These are phyloP conservation scores for Grus americana DNA, from an alignment of 2,113 vertebrate species.

Conservation along the genomic window DNA sequence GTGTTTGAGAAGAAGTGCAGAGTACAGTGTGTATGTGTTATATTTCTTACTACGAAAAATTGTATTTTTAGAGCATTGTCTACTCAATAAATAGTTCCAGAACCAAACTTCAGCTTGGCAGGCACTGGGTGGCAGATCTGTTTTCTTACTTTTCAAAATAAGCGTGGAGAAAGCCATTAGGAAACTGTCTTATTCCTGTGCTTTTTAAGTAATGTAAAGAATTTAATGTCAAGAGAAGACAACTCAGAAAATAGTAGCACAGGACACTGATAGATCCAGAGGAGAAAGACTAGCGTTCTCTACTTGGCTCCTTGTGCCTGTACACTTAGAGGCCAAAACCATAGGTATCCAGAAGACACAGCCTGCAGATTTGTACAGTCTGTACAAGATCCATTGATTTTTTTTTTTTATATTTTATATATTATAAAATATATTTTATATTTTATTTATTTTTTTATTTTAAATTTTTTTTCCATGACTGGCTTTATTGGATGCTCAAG, in stretches of 20 bases:
- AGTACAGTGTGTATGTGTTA: background rate
- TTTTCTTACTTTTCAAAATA: constrained; percentile 50
- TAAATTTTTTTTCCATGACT: background rate
- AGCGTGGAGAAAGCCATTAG: background rate
- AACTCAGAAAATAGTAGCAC: background rate
- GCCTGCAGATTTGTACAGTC: background rate
- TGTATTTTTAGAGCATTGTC: constrained; percentile 12
- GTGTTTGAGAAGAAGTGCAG: background rate
- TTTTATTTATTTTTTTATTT: background rate
- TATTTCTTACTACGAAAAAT: constrained; percentile 2
- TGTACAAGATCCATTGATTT: background rate
- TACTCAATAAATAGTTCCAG: constrained; percentile 29
- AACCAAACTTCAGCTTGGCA: constrained; percentile 49
- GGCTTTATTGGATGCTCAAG: background rate
- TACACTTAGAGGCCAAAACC: background rate
- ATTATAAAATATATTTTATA: too few relatives aligned
- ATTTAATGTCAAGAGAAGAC: background rate
- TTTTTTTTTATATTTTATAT: too few relatives aligned
- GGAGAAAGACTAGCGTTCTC: background rate
- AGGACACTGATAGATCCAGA: background rate
- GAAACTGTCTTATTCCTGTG: background rate
- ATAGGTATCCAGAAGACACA: background rate
- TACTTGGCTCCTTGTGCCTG: background rate
- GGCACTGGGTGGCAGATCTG: constrained; percentile 10
- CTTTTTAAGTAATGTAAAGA: background rate